phyloP scores from a whole-genome alignment of 2,797 vertebrate genomes.

The Orientallactaga sibirica region DNA sequence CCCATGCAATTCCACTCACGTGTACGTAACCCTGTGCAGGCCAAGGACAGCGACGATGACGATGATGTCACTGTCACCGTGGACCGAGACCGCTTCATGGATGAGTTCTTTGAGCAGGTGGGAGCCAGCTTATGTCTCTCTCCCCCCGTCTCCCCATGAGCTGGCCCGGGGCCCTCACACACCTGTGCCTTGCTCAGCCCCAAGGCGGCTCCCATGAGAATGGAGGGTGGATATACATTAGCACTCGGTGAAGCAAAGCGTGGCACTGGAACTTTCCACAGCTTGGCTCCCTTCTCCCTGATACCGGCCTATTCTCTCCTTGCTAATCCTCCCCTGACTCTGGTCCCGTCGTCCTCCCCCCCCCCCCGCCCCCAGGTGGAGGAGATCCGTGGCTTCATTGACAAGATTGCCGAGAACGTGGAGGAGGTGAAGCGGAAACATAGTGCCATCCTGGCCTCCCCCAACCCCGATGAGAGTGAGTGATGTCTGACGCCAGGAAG shows the following conservation, averaged over 20 bases:
- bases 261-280: too few relatives aligned
- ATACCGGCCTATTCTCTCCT: neutral
- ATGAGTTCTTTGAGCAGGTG: slow-evolving; percentile 99
- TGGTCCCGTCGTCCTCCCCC: neutral
- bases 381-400: slow-evolving; percentile 96
- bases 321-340: neutral
- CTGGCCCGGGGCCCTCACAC: neutral
- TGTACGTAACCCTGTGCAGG: slow-evolving; percentile 86
- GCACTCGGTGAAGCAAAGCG: neutral
- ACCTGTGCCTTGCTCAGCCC: neutral
- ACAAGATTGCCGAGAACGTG: slow-evolving; percentile 96
- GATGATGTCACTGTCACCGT: slow-evolving; percentile 95
- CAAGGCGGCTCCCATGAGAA: neutral
- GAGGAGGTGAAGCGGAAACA: slow-evolving; percentile 98
- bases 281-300: neutral
- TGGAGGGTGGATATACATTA: neutral
- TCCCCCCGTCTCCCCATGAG: neutral
- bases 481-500: neutral
- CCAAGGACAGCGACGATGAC: slow-evolving; percentile 95
- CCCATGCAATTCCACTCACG: neutral
- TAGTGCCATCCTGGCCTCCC: slow-evolving; percentile 96
- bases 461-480: slow-evolving; percentile 95
- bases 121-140: slow-evolving; percentile 46
- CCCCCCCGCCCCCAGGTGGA: slow-evolving; percentile 91
- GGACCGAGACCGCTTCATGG: slow-evolving; percentile 97